Conservation (phyloP, 2,888 invertebrate species). For the Tupiocoris notatus region DNA sequence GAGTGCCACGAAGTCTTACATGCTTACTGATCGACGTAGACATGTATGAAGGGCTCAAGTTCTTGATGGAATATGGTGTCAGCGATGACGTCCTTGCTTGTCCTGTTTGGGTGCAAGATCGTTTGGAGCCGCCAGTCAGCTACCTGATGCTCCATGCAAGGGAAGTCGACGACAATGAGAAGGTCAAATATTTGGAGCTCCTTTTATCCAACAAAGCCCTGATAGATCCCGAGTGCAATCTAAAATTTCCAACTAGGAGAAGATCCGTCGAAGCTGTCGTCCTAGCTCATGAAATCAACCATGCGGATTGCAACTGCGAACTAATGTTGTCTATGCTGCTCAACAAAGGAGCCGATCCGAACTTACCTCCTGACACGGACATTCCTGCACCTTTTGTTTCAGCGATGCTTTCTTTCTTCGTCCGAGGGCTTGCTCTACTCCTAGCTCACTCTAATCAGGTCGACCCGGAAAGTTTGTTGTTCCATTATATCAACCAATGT, state of each 20-base stretch:
- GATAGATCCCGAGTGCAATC: constrained; percentile 32
- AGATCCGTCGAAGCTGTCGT: constrained; percentile 39
- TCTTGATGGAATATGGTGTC: constrained; percentile 39
- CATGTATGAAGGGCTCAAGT: constrained; percentile 42
- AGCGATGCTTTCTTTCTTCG: constrained; percentile 11
- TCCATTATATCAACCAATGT: background rate
- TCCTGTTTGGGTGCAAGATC: constrained; percentile 43
- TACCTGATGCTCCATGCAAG: constrained; percentile 41
- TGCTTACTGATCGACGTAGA: constrained; percentile 43
- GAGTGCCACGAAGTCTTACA: constrained; percentile 36
- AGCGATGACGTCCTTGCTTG: constrained; percentile 42
- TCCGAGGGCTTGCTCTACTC: constrained; percentile 4
- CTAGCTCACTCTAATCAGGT: constrained; percentile 8
- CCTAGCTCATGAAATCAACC: constrained; percentile 22
- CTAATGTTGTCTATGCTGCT: constrained; percentile 36
- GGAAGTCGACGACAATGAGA: constrained; percentile 22
- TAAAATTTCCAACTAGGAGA: background rate
- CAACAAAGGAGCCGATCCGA: constrained; percentile 37
- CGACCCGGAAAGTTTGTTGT: constrained; percentile 27
- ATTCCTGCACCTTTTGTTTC: constrained; percentile 8
- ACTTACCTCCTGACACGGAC: background rate
- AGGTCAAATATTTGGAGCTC: constrained; percentile 41
- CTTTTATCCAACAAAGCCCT: constrained; percentile 38
- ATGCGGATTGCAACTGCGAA: constrained; percentile 40
- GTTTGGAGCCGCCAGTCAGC: constrained; percentile 39